Base-by-base conservation (phyloP, 2,888 invertebrate species). In the Amphimallon solstitiale region DNA sequence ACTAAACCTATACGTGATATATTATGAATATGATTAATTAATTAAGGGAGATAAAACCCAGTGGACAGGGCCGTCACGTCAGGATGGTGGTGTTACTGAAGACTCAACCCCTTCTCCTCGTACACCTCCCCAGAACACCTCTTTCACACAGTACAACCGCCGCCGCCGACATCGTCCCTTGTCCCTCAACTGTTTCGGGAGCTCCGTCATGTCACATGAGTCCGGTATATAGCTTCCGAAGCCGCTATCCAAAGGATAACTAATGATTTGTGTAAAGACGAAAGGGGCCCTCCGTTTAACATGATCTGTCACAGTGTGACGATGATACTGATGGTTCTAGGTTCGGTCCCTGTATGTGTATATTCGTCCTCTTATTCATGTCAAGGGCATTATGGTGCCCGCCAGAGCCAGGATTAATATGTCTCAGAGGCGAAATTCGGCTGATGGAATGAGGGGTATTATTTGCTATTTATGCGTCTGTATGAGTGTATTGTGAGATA, bases 191-290 rank as follows among this genome's bases (percentile, higher is more conserved):
- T 29, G 29, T 29, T 29, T 29, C 29, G 29, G 29, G 29, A 29
- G 29, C 29, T 29, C 9, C 37, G 37, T 52, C 43, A 43, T 17
- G 43, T 37, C 45, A 60, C 46, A 45, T 17, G 60, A 60, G 63
- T 54, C 52, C 52, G 45, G 63, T 54, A 45, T n/a, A n/a, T 29
- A 29, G 51, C 65, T 48, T 71, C 71, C 69, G 64, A 73, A 73
- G 73, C 74, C 72, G 74, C 75, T 73, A 71, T 75, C 75, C 78
- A 79, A 80, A 77, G 80, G 79, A 80, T 80, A 80, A 80, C 80
- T 80, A 80, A 80, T 80, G 80, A 80, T 80, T 79, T 79, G 80
- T 79, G 80, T 80, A 80, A 80, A 80, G 80, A 80, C 79, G 79
- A 75, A 37, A 19, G 37, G n/a, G 37, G 19, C 17, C 37, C 52